Evolutionary conservation across 1,140 invertebrate genomes (phyloP).

Genomic region (Pseudobourletiella spinata): DNA sequence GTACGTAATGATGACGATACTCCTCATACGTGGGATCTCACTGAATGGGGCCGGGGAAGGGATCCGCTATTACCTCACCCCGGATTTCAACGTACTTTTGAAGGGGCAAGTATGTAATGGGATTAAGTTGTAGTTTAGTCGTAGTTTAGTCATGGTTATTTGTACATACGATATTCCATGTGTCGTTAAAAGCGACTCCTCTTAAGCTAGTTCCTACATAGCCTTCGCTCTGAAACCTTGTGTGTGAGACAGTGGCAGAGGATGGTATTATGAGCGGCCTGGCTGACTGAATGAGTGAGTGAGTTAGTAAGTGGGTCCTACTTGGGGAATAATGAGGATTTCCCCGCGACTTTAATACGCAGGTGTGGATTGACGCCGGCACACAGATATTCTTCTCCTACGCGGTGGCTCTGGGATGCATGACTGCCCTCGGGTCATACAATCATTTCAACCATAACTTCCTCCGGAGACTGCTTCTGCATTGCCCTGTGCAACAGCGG

Average conservation of each 20-base stretch:
- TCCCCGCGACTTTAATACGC: too few relatives aligned
- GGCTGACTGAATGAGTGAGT: too few relatives aligned
- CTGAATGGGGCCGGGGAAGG: slow-evolving; percentile 48
- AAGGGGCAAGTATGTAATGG: slow-evolving; percentile 41
- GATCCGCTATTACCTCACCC: slow-evolving; percentile 51
- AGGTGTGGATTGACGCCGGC: slow-evolving; percentile 46
- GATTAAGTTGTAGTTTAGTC: too few relatives aligned
- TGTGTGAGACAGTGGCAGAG: too few relatives aligned
- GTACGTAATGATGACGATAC: slow-evolving; percentile 49
- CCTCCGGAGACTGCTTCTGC: slow-evolving; percentile 55
- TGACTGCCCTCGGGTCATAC: slow-evolving; percentile 58
- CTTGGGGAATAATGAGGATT: too few relatives aligned
- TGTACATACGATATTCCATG: too few relatives aligned
- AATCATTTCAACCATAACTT: slow-evolving; percentile 65
- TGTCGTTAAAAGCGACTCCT: too few relatives aligned
- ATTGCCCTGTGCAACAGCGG: slow-evolving; percentile 60
- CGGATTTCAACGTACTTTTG: slow-evolving; percentile 46
- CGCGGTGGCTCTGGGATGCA: slow-evolving; percentile 56
- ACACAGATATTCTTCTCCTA: slow-evolving; percentile 58
- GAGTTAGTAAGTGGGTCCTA: too few relatives aligned
- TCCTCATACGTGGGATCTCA: slow-evolving; percentile 48
- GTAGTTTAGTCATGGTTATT: too few relatives aligned
- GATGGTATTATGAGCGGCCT: too few relatives aligned
- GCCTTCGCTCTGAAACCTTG: too few relatives aligned
- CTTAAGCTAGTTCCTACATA: too few relatives aligned